Conservation (phyloP, 2,888 invertebrate species). For the Temnothorax ravouxi region DNA sequence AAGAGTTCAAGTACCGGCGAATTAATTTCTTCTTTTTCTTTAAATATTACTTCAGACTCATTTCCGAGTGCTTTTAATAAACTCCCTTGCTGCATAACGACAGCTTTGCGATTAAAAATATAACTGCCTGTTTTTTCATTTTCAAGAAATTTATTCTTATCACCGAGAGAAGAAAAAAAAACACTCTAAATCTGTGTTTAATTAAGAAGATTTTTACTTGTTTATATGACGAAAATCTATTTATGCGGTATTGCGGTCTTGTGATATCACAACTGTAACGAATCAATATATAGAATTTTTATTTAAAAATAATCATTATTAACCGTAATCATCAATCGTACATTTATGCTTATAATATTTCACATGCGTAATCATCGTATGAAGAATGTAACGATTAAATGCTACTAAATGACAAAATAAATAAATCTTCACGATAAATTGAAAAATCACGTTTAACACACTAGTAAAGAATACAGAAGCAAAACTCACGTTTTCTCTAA, state of each 20-base stretch:
- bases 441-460: neutral
- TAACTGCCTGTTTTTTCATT: neutral
- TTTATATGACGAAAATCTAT: neutral
- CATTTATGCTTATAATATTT: constrained; percentile 8
- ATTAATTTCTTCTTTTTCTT: neutral
- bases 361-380: neutral
- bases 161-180: neutral
- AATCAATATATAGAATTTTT: neutral
- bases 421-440: neutral
- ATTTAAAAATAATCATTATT: neutral
- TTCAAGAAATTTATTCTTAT: neutral
- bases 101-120: constrained; percentile 22
- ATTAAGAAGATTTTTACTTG: neutral
- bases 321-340: neutral
- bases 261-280: neutral
- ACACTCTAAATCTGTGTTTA: neutral
- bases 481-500: neutral
- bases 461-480: neutral
- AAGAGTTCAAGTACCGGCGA: neutral
- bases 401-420: neutral
- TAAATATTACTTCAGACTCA: neutral
- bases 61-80: constrained; percentile 17
- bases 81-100: constrained; percentile 7
- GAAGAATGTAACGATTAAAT: neutral
- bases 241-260: neutral